Evolutionary conservation across 1,140 invertebrate genomes (phyloP), one percentile per base, ranked within the genome.

Genomic region (Halictus rubicundus): DNA sequence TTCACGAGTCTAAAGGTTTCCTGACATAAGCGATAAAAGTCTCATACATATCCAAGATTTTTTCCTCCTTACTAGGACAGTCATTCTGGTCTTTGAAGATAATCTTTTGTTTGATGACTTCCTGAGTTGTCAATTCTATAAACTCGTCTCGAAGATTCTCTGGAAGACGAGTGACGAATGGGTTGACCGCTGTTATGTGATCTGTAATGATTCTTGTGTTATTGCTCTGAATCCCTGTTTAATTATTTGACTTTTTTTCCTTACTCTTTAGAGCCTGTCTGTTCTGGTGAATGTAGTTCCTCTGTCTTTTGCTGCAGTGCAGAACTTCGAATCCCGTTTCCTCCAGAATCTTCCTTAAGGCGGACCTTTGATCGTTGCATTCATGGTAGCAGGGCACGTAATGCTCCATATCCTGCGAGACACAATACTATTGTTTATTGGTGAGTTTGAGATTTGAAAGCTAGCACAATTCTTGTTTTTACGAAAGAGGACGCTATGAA

Each of bases 141-240:
- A 95, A 97, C 4, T 95, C 94, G n/a, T 95, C 93, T 59, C 95
- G 94, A 6, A 96, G 78, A 1, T 94, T 89, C 0, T 92, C 83
- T 0, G 96, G 95, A 75, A 98, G 95, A 37, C 94, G 91, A 6
- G 94, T 90, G 60, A 96, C 87, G 85, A 97, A 97, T 0, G 97
- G 97, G 88, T 96, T 97, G 7, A 97, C 95, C 0, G 96, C 96
- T 76, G 93, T 93, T 0, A 95, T 93, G 39, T 96, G 95, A 85
- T 95, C 96, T 97, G 87, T 63, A 92, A 93, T 32, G 65, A 73
- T n/a, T 14, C 68, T 72, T 19, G 21, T 9, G 3, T 52, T 19
- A 52, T 5, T 52, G 2, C 49, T 52, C 19, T 19, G 0, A 14
- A 52, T 21, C 6, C 16, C 16, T 52, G 5, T n/a, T 57, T 1